phyloP scores from a whole-genome alignment of 2,113 vertebrate genomes.

The Nettapus auritus region DNA sequence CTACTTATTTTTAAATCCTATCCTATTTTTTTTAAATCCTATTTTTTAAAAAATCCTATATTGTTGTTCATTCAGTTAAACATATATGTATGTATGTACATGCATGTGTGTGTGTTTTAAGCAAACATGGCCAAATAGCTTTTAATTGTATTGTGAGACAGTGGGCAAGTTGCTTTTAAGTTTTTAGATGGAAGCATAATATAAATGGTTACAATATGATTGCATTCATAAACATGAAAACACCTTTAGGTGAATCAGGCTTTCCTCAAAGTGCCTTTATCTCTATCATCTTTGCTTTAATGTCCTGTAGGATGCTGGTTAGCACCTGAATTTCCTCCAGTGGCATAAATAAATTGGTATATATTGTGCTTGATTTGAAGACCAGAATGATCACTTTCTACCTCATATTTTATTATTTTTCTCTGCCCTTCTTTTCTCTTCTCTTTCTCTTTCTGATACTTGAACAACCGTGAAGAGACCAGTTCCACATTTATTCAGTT shows the following conservation, averaged over 20 bases:
- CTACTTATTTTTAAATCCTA: too few relatives aligned
- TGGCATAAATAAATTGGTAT: not conserved
- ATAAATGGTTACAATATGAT: not conserved
- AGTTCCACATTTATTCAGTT: not conserved
- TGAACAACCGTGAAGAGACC: not conserved
- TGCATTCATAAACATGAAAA: not conserved
- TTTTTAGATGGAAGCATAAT: not conserved
- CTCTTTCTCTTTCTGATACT: not conserved
- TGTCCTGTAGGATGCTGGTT: not conserved
- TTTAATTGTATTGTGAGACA: not conserved
- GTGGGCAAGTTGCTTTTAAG: not conserved
- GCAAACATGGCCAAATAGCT: not conserved
- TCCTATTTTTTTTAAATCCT: too few relatives aligned
- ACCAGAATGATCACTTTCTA: not conserved
- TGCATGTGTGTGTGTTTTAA: not conserved
- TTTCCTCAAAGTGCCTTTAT: not conserved
- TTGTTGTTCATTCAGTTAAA: not conserved
- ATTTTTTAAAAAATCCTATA: too few relatives aligned
- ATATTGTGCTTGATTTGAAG: not conserved
- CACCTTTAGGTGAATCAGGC: not conserved
- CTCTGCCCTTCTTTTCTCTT: not conserved
- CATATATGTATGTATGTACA: not conserved
- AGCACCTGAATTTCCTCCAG: not conserved
- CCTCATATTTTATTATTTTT: not conserved
- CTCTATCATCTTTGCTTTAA: not conserved